Conservation (phyloP, 2,113 vertebrate species). For the Suricata suricatta region DNA sequence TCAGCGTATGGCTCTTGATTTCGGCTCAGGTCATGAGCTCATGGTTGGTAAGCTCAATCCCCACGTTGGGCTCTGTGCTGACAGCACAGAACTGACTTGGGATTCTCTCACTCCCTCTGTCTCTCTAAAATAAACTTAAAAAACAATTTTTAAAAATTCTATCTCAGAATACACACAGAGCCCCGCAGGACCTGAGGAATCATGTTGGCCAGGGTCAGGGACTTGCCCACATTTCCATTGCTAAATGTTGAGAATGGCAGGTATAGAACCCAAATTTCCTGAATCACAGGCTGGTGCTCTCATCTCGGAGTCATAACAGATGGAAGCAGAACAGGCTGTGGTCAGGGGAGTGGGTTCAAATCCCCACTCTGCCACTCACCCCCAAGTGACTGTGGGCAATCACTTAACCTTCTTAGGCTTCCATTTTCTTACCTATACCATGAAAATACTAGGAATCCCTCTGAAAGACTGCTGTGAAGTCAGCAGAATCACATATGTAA, state of each 20-base stretch:
- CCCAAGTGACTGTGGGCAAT: neutral
- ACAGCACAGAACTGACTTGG: no score
- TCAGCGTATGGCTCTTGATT: no score
- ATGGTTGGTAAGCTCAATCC: no score
- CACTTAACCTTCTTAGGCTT: neutral
- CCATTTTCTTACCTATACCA: neutral
- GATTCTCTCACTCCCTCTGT: no score
- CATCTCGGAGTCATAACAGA: neutral
- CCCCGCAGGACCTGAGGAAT: neutral
- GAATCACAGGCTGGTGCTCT: neutral
- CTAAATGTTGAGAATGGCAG: neutral
- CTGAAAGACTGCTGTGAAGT: neutral
- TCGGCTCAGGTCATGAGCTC: no score
- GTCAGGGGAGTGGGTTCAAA: neutral
- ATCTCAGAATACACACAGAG: neutral
- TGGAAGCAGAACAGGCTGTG: neutral
- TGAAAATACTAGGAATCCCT: neutral
- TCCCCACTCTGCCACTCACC: neutral
- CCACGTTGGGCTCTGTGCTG: no score
- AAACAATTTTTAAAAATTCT: neutral
- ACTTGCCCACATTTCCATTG: neutral
- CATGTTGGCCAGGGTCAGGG: neutral
- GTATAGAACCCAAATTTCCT: neutral
- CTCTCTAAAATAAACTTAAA: no score
- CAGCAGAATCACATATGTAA: rapidly evolving